Evolutionary conservation across 1,140 invertebrate genomes (phyloP).

Genomic region (Latrodectus geometricus): DNA sequence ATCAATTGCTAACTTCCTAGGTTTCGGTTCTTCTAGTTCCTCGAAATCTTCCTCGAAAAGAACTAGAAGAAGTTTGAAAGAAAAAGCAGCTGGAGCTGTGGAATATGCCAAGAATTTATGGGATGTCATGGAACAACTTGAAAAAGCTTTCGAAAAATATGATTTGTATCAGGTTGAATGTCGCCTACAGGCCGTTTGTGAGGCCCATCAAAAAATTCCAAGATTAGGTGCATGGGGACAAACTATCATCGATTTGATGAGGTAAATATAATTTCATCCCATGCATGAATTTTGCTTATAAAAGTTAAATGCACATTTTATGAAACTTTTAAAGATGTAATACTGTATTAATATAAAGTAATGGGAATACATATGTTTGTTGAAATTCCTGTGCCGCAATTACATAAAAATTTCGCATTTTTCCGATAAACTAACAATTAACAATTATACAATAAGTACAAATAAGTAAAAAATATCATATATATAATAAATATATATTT

Average conservation of each 20-base stretch:
- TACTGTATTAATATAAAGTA: no score
- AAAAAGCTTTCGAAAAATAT: slow-evolving; percentile 57
- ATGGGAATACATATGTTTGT: no score
- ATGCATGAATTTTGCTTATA: no score
- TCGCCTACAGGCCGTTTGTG: slow-evolving; percentile 46
- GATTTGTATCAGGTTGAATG: slow-evolving; percentile 54
- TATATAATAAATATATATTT: no score
- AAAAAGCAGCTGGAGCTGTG: slow-evolving; percentile 51
- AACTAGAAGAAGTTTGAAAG: slow-evolving; percentile 31
- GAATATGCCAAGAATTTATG: slow-evolving; percentile 56
- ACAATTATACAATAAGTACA: no score
- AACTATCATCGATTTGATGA: slow-evolving; percentile 51
- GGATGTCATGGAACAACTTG: slow-evolving; percentile 56
- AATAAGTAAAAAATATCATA: no score
- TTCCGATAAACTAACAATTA: no score
- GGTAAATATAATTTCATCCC: not conserved
- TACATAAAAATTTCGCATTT: no score
- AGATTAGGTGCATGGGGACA: slow-evolving; percentile 42
- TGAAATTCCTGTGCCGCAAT: no score
- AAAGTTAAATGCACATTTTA: no score
- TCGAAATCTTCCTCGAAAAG: slow-evolving; percentile 31
- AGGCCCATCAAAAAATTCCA: slow-evolving; percentile 46
- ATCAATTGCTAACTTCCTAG: slow-evolving; percentile 49
- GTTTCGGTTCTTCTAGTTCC: slow-evolving; percentile 27
- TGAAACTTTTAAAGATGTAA: no score